Evolutionary conservation across 1,140 invertebrate species (phyloP).

Genomic region (Mycetomoellerius zeteki): DNA sequence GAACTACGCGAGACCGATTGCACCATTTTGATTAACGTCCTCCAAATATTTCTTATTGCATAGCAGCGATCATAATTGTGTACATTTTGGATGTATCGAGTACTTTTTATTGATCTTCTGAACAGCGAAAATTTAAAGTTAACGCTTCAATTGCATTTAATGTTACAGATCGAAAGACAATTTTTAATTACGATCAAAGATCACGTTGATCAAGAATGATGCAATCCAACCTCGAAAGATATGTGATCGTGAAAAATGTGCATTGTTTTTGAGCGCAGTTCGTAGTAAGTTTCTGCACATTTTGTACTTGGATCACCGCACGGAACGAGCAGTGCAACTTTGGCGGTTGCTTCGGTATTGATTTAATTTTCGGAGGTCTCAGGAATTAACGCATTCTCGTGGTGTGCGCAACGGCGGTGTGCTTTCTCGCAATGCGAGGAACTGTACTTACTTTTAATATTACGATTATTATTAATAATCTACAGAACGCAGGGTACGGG

Average conservation of each 20-base stretch:
- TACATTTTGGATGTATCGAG: background rate
- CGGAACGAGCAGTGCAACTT: constrained; percentile 32
- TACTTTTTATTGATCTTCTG: background rate
- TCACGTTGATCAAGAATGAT: background rate
- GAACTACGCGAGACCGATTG: background rate
- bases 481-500: background rate
- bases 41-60: background rate
- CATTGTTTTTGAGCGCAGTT: constrained; percentile 38
- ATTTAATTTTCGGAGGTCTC: constrained; percentile 1
- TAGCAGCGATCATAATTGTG: background rate
- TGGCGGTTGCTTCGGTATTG: constrained; percentile 23
- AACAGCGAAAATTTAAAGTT: constrained; percentile 13
- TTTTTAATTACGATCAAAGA: background rate
- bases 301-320: constrained; percentile 71
- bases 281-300: constrained; percentile 27
- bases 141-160: background rate
- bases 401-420: background rate
- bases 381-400: background rate
- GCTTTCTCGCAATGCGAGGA: constrained; percentile 20
- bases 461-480: constrained; percentile 14
- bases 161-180: constrained; percentile 22
- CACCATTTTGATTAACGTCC: constrained; percentile 1
- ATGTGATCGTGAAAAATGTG: constrained; percentile 61
- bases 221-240: constrained; percentile 48
- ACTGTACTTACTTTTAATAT: background rate